Evolutionary conservation across 1,140 invertebrate genomes (phyloP).

Genomic region (Orius insidiosus): DNA sequence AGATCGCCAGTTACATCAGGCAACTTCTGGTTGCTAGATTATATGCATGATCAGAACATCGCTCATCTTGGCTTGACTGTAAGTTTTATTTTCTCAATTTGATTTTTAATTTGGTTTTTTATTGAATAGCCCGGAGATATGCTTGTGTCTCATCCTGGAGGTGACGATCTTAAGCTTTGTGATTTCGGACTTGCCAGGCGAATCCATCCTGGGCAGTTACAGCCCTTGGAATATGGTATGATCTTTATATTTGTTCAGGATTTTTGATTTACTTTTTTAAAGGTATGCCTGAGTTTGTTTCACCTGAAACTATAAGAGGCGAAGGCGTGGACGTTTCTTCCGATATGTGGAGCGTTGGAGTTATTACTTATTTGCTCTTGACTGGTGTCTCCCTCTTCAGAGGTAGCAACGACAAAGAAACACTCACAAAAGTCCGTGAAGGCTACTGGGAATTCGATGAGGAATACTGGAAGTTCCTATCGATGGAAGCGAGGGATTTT

Average conservation of each 20-base stretch:
- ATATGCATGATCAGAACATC: slow-evolving; percentile 77
- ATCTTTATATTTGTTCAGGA: slow-evolving; percentile 29
- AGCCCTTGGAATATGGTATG: slow-evolving; percentile 55
- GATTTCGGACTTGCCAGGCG: slow-evolving; percentile 75
- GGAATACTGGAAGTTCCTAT: slow-evolving; percentile 48
- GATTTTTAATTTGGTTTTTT: slow-evolving; percentile 10
- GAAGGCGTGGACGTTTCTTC: slow-evolving; percentile 67
- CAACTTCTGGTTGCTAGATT: slow-evolving; percentile 76
- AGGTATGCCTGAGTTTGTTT: slow-evolving; percentile 71
- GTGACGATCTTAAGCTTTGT: slow-evolving; percentile 67
- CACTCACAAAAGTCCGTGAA: slow-evolving; percentile 47
- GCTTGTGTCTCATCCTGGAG: slow-evolving; percentile 61
- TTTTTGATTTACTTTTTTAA: slow-evolving; percentile 5
- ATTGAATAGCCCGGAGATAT: slow-evolving; percentile 63
- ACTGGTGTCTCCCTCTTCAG: slow-evolving; percentile 66
- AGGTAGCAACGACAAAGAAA: slow-evolving; percentile 73
- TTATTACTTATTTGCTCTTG: slow-evolving; percentile 79
- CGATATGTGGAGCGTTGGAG: slow-evolving; percentile 87
- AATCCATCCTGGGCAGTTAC: slow-evolving; percentile 46
- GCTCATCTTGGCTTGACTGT: slow-evolving; percentile 85
- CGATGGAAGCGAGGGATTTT: slow-evolving; percentile 71
- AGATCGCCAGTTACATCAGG: slow-evolving; percentile 72
- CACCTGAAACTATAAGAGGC: slow-evolving; percentile 70
- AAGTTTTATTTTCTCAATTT: neutral
- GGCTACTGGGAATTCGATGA: slow-evolving; percentile 45